Base-by-base conservation (phyloP, 2,888 invertebrate species). In the Acrobasis repandana region DNA sequence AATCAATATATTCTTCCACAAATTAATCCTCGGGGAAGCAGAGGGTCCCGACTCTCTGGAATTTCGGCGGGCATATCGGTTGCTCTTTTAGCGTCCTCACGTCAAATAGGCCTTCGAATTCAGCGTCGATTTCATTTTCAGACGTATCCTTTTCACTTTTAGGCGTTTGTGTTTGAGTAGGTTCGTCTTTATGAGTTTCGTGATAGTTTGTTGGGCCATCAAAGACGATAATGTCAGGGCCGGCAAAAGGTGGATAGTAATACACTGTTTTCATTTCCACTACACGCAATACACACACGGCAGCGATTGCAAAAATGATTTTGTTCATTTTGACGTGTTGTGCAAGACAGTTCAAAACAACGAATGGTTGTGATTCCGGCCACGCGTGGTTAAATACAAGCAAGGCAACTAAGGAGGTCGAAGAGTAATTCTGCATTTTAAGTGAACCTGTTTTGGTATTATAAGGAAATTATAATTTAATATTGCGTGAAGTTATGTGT, bases 141-240 rank as follows among this genome's bases (percentile, higher is more conserved):
- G 54, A 54, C 2, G 36, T 36, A 11, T 54, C 54, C 36, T 20
- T 54, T 14, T 54, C 54, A 9, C 9, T n/a, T 52, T 43, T 18
- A 38, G 54, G 38, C n/a, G 54, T 43, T 14, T 18, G 18, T 14
- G 18, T 38, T 18, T 54, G 20, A n/a, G 34, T 15, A 2, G 9
- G n/a, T 33, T 54, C 10, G 9, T 57, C 48, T 34, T 51, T 51
- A 34, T 60, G 60, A 11, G 52, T 60, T 33, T 60, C 51, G 46
- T 80, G 74, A 15, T 73, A 78, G 65, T 86, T 88, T 0, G 86
- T 88, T 0, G 84, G 86, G 1, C 78, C 88, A 0, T 80, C 79
- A 50, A 87, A 88, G 0, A 80, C 84, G 11, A 88, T 86, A 0
- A 81, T 77, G 33, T 75, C 65, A 0, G 85, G 82, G 60, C 52